phyloP scores from a whole-genome alignment of 2,797 vertebrate genomes.

The Phrynocephalus guinanensis region DNA sequence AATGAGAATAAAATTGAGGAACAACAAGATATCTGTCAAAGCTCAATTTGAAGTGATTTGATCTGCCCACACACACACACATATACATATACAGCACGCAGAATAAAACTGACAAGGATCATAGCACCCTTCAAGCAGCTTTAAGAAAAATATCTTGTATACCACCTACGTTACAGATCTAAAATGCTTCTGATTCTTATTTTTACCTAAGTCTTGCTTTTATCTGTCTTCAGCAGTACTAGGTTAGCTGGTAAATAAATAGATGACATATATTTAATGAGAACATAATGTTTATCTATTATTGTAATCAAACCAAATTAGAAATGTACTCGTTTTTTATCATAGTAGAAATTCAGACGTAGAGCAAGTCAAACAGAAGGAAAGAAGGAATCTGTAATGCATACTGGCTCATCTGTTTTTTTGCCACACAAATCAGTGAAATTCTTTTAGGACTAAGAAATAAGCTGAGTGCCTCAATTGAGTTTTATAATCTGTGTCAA shows the following conservation, averaged over 20 bases:
- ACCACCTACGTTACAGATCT: constrained; percentile 18
- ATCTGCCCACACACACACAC: constrained; percentile 12
- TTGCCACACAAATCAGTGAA: background rate
- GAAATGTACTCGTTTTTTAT: background rate
- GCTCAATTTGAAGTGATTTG: constrained; percentile 20
- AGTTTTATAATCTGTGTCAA: background rate
- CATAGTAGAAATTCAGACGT: background rate
- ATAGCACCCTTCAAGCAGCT: constrained; percentile 23
- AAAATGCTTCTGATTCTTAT: background rate
- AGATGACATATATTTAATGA: background rate
- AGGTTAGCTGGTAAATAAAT: background rate
- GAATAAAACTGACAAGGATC: constrained; percentile 36
- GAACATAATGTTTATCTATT: background rate
- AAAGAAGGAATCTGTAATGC: background rate
- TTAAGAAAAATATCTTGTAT: background rate
- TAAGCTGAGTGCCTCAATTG: background rate
- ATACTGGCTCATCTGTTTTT: background rate
- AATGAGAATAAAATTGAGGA: constrained; percentile 27
- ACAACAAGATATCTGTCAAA: constrained; percentile 17
- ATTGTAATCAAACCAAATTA: background rate
- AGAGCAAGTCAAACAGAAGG: background rate
- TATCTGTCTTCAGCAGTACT: background rate
- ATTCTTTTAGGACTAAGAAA: background rate
- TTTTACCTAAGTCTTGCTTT: background rate
- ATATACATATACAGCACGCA: background rate